Evolutionary conservation across 1,140 invertebrate species (phyloP), one percentile per base, ranked within the genome.

Genomic region (Drosophila subobscura): DNA sequence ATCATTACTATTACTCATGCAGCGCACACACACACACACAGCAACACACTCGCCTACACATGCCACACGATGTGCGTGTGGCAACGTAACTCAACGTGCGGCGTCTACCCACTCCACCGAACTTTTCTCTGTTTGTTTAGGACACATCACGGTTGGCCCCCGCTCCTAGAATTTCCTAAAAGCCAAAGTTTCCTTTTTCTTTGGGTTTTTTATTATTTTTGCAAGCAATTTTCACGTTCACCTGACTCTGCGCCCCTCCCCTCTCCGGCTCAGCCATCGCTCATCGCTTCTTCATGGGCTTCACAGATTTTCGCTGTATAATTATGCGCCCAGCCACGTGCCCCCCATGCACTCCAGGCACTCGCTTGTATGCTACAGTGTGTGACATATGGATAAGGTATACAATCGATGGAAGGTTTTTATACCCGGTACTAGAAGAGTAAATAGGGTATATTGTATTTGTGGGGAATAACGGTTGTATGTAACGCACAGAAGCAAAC

Each of bases 1-100:
- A 88, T 81, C 81, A 86, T 86, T 88, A 81, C 81, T 86, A 86
- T 85, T 81, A 81, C 83, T 86, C 81, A 86, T 81, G 73, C 79
- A 72, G 56, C 50, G 54, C 71, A 79, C 71, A 65, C 66, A 66
- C 53, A 53, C 55, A 56, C 27, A 44, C 51, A 63, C 23, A 37
- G 22, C 49, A 52, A 64, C 59, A 60, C 14, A 37, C 64, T 50
- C 59, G 40, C 45, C 41, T 53, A 65, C 60, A 63, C 73, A 80
- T 71, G 60, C 58, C 33, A 37, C 33, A 37, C 12, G 33, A 63
- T 61, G 78, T 86, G 81, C 81, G 81, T 86, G 81, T 53, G 74
- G 70, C 83, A 81, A 65, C 83, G 81, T 86, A 86, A 86, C 79
- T 86, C 81, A 86, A 88, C 85, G 72, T 67, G 25, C n/a, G 72